Evolutionary conservation across 2,797 vertebrate genomes (phyloP).

Genomic region (Graptemys geographica): DNA sequence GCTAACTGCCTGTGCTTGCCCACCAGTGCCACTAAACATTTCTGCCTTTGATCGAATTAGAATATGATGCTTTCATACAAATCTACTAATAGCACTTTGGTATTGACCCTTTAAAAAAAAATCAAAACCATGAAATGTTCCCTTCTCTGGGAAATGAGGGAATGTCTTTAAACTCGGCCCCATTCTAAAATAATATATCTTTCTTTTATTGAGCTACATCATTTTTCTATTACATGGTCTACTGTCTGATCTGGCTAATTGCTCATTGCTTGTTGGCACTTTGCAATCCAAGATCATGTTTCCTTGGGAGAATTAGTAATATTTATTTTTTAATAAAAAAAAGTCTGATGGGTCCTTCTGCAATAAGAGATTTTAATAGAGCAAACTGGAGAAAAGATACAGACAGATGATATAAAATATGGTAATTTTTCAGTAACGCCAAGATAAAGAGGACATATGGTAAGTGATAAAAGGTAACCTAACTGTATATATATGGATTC

Average conservation of each 20-base stretch:
- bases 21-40: conserved; percentile 26
- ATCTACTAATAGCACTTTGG: background rate
- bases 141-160: background rate
- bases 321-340: background rate
- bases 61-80: background rate
- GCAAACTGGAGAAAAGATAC: background rate
- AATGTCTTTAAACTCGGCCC: background rate
- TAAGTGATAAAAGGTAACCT: conserved; percentile 50
- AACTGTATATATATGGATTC: conserved; percentile 65
- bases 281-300: background rate
- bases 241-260: conserved; percentile 25
- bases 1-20: conserved; percentile 14
- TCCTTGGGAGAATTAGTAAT: background rate
- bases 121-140: background rate
- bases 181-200: background rate
- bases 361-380: background rate
- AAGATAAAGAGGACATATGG: conserved; percentile 62
- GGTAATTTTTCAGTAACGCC: conserved; percentile 48
- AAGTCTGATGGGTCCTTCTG: background rate
- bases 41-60: background rate
- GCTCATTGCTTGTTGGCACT: conserved; percentile 25
- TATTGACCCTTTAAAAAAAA: background rate
- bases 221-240: background rate
- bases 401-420: background rate
- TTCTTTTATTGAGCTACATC: background rate